Conservation (phyloP, 2,797 vertebrate genomes). For the Pangasius macronema region DNA sequence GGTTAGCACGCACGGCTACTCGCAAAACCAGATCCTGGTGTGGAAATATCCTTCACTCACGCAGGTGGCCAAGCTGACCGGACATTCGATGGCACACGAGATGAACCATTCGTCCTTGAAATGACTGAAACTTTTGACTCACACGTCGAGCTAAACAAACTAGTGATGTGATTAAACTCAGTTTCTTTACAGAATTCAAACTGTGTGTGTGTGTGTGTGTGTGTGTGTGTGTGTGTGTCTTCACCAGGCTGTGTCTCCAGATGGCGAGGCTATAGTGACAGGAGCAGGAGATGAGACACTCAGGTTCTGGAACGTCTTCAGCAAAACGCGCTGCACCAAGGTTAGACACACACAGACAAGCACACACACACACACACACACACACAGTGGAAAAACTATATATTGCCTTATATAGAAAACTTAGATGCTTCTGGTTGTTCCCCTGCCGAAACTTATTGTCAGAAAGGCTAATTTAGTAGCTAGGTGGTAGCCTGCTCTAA, state of each 20-base stretch:
- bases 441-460: background rate
- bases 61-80: constrained; percentile 83
- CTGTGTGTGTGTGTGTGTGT: background rate
- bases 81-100: too few species aligned
- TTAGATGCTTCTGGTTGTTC: too few species aligned
- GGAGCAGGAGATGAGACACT: constrained; percentile 83
- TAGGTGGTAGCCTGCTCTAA: background rate
- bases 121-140: too few species aligned
- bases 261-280: constrained; percentile 83
- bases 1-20: constrained; percentile 86
- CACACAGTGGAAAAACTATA: background rate
- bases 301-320: constrained; percentile 86
- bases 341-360: constrained; percentile 56
- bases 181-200: background rate
- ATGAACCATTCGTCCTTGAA: too few species aligned
- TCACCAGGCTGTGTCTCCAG: constrained; percentile 78
- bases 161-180: background rate
- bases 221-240: background rate
- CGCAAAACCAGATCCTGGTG: constrained; percentile 85
- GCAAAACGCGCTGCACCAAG: constrained; percentile 84
- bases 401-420: background rate
- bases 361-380: background rate
- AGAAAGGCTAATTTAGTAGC: background rate
- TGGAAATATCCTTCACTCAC: constrained; percentile 85
- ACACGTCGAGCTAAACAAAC: too few species aligned